phyloP scores from a whole-genome alignment of 2,113 vertebrate genomes.

The Todiramphus chloris region DNA sequence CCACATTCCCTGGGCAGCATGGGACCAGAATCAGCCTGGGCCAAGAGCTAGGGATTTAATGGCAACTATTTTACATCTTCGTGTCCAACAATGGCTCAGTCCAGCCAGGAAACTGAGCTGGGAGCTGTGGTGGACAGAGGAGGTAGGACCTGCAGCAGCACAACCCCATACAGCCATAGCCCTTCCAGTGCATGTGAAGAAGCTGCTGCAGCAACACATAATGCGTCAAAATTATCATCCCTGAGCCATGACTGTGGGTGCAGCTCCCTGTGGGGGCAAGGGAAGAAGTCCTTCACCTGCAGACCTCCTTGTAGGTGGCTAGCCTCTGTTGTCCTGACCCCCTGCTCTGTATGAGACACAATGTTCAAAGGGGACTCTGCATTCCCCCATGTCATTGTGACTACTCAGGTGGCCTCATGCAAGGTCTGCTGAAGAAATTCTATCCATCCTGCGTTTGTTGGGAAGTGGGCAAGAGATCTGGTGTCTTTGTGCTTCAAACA shows the following conservation, averaged over 20 bases:
- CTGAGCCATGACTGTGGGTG: neutral
- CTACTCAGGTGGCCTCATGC: neutral
- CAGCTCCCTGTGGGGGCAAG: neutral
- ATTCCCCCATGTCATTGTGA: neutral
- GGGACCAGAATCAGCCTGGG: no score
- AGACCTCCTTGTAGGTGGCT: neutral
- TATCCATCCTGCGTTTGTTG: fast-evolving
- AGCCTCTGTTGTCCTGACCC: neutral
- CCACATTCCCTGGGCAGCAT: no score
- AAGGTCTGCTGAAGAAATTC: neutral
- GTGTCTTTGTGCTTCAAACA: no score
- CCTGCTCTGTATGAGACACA: neutral
- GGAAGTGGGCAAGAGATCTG: neutral
- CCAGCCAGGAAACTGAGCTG: neutral
- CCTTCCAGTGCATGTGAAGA: neutral
- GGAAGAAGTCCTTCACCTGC: neutral
- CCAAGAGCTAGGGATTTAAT: neutral
- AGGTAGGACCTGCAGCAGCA: neutral
- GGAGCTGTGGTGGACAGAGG: neutral
- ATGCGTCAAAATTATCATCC: neutral
- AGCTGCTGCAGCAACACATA: neutral
- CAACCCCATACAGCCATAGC: neutral
- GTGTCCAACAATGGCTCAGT: neutral
- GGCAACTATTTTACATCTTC: neutral
- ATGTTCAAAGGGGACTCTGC: fast-evolving